A percentile compares a stretch with the other conserved stretches of the same genome.
Conservation (phyloP, 2,888 invertebrate genomes). For the Stramonita haemastoma region DNA sequence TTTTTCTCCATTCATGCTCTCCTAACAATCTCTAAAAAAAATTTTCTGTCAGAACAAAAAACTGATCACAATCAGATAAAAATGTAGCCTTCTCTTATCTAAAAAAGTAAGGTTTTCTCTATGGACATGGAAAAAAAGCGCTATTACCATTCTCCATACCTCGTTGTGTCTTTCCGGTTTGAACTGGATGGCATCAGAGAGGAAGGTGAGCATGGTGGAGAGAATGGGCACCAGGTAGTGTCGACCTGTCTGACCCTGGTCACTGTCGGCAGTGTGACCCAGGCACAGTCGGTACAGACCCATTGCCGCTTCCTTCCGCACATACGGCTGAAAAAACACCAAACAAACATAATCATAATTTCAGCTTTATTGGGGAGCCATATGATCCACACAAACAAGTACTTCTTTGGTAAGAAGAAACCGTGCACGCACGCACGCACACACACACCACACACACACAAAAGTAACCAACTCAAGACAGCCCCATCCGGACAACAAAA, state of each 20-base stretch:
- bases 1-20: not conserved
- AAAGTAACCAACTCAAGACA: not conserved
- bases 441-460: not conserved
- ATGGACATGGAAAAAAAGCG: not conserved
- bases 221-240: constrained; percentile 84
- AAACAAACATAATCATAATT: not conserved
- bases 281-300: constrained; percentile 93
- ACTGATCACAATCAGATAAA: not conserved
- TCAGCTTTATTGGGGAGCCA: too few relatives aligned
- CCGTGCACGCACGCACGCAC: too few relatives aligned
- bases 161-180: constrained; percentile 77
- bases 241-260: constrained; percentile 68
- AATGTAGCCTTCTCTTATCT: not conserved
- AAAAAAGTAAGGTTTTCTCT: too few relatives aligned
- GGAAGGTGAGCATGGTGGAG: constrained; percentile 87
- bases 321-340: constrained; percentile 82
- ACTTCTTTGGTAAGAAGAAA: too few relatives aligned
- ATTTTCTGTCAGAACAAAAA: not conserved
- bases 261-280: constrained; percentile 79
- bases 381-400: too few relatives aligned
- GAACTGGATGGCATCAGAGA: constrained; percentile 92
- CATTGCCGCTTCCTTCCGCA: constrained; percentile 93
- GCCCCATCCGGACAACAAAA: not conserved
- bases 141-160: constrained; percentile 52
- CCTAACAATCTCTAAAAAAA: too few relatives aligned